Base-by-base conservation (phyloP, 2,888 invertebrate genomes). In the Drosophila neoperkinsi region DNA sequence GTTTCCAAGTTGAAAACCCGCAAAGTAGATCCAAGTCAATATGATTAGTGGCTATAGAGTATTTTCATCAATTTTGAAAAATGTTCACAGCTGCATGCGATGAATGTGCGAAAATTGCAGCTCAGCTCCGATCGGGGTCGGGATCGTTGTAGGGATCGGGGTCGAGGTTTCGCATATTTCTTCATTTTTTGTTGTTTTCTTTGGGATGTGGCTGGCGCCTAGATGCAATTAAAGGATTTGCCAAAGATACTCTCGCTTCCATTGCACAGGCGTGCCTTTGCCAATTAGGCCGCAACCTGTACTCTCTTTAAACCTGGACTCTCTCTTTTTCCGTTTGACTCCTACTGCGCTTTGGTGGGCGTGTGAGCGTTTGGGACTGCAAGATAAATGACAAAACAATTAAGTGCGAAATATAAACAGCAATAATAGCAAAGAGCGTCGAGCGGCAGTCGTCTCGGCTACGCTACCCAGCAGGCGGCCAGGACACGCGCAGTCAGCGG, bases 371-470 rank as follows among this genome's bases (percentile, higher is more conserved):
- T 59, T 62, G 51, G 62, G 62, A 64, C 66, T 70, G 86, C 62
- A 91, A 91, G 90, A 91, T 87, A 89, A 90, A 91, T 83, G 83
- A 90, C 88, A 91, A 92, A 92, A 91, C 92, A 91, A 91, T 91
- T 91, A 91, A 92, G 91, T 91, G 90, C 85, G 88, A 91, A 91
- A 91, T 87, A 85, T 90, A 90, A 90, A 90, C 91, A 91, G 78
- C 80, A 80, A 80, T 79, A 74, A 82, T 74, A 72, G 83, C 55
- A 57, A 50, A 52, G 46, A 57, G 57, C 43, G 28, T 38, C 25
- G 34, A 28, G 67, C 21, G 16, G 33, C n/a, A n/a, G 33, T 61
- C 60, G 38, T 52, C 57, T 57, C 50, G 63, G 46, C 43, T n/a
- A n/a, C 11, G 34, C n/a, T 52, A 30, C 81, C 30, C 83, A 81